phyloP scores from a whole-genome alignment of 2,888 invertebrate genomes.

The Tetanocera ferruginea region DNA sequence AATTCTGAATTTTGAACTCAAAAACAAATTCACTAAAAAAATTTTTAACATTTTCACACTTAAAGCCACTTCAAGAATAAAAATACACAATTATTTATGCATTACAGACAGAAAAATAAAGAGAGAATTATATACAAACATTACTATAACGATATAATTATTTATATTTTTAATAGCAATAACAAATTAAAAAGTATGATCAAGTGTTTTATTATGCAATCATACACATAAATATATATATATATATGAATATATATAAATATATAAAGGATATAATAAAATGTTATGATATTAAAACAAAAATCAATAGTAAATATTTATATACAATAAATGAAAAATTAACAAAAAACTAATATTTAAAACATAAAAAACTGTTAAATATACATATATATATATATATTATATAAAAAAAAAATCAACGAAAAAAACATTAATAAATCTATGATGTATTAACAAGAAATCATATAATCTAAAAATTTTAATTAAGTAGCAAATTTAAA shows the following conservation, averaged over 20 bases:
- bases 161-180: conserved; percentile 30
- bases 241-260: background rate
- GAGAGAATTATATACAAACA: background rate
- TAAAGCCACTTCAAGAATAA: background rate
- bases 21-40: too few species aligned
- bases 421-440: conserved; percentile 17
- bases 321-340: conserved; percentile 7
- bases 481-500: conserved; percentile 28
- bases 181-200: conserved; percentile 17
- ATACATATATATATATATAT: conserved; percentile 5
- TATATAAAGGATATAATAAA: background rate
- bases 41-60: background rate
- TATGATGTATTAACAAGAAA: conserved; percentile 11
- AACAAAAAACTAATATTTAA: conserved; percentile 18
- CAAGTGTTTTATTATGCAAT: conserved; percentile 17
- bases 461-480: conserved; percentile 25
- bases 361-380: conserved; percentile 11
- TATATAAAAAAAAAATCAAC: conserved; percentile 21
- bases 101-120: background rate
- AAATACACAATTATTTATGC: background rate
- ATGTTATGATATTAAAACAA: background rate
- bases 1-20: background rate
- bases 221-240: background rate
- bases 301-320: conserved; percentile 15
- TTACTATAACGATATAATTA: background rate